A percentile compares a stretch with the other conserved stretches of the same genome.
phyloP scores from a whole-genome alignment of 2,797 vertebrate species.

The Gadopsis bispinosus region DNA sequence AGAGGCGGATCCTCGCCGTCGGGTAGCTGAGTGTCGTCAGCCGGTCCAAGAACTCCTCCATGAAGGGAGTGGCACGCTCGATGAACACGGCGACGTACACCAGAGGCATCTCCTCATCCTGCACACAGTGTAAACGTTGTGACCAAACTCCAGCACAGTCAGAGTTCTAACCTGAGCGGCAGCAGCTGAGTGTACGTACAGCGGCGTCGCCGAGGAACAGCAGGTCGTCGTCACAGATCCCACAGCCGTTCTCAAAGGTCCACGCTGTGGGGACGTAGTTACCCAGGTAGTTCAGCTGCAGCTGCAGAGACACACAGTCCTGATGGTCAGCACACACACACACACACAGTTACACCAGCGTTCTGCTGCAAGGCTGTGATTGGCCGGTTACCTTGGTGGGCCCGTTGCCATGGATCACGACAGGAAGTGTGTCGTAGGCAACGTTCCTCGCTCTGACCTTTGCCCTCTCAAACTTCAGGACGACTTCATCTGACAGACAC shows the following conservation, averaged over 20 bases:
- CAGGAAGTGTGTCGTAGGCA: constrained; percentile 90
- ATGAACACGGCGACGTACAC: constrained; percentile 89
- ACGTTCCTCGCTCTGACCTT: constrained; percentile 90
- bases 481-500: constrained; percentile 87
- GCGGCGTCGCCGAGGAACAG: constrained; percentile 72
- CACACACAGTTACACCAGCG: too few relatives aligned
- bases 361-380: not conserved
- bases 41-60: constrained; percentile 89
- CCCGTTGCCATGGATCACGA: constrained; percentile 91
- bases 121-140: not conserved
- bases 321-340: too few relatives aligned
- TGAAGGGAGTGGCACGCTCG: constrained; percentile 88
- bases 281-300: constrained; percentile 91
- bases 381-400: constrained; percentile 89
- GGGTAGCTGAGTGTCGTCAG: constrained; percentile 88
- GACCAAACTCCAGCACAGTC: accelerated
- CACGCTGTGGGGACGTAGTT: constrained; percentile 92
- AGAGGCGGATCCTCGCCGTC: constrained; percentile 79
- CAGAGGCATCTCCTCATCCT: constrained; percentile 87
- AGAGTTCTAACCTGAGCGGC: accelerated
- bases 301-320: constrained; percentile 69
- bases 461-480: constrained; percentile 91
- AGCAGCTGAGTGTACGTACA: not conserved
- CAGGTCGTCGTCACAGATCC: constrained; percentile 83
- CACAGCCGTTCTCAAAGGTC: constrained; percentile 89